Evolutionary conservation across 2,888 invertebrate species (phyloP).

Genomic region (Eupithecia vulgata): DNA sequence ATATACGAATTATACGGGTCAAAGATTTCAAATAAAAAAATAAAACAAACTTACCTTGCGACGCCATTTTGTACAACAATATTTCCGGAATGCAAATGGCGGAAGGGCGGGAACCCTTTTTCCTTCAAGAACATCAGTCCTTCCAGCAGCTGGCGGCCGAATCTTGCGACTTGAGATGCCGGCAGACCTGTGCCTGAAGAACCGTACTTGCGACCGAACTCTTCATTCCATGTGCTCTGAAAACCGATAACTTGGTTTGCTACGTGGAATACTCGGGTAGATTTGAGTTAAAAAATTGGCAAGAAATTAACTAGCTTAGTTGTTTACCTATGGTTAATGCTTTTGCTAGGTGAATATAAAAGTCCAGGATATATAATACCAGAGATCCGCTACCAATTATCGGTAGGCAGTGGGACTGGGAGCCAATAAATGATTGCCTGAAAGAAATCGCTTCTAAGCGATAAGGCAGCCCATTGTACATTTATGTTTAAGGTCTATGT

Average conservation of each 20-base stretch:
- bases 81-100: slow-evolving; percentile 95
- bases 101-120: slow-evolving; percentile 93
- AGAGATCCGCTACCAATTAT: too few species aligned
- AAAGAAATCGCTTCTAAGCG: too few species aligned
- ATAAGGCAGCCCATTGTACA: too few species aligned
- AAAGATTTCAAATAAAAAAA: too few species aligned
- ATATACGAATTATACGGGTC: too few species aligned
- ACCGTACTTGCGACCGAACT: slow-evolving; percentile 90
- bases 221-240: slow-evolving; percentile 92
- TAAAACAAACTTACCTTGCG: slow-evolving; percentile 86
- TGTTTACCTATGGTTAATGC: too few species aligned
- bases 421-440: too few species aligned
- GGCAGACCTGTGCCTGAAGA: slow-evolving; percentile 88
- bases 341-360: too few species aligned
- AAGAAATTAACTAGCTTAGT: too few species aligned
- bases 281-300: background rate
- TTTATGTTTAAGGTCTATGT: too few species aligned
- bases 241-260: slow-evolving; percentile 15
- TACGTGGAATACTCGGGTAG: background rate
- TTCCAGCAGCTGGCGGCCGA: slow-evolving; percentile 94
- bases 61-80: slow-evolving; percentile 96
- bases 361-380: too few species aligned
- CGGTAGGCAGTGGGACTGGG: too few species aligned
- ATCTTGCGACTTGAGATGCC: slow-evolving; percentile 91
- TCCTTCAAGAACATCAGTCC: slow-evolving; percentile 93